These are phyloP conservation scores for Cabera pusaria DNA, from an alignment of 2,888 invertebrate genomes.

Conservation along the genomic window DNA sequence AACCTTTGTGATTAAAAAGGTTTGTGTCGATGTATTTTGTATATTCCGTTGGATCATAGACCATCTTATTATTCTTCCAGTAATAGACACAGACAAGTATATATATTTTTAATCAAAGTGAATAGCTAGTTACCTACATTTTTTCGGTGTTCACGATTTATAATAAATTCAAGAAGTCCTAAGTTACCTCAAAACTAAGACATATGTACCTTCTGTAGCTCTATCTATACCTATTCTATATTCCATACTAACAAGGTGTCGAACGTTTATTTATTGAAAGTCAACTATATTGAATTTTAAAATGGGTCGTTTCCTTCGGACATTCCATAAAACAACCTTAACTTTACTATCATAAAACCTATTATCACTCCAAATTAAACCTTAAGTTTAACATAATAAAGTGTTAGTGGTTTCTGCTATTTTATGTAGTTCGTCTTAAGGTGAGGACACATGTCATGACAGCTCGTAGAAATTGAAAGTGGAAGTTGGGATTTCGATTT, in stretches of 20 bases:
- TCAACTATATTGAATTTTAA: constrained; percentile 65
- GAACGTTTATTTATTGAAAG: constrained; percentile 64
- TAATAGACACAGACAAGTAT: no score
- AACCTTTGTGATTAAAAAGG: no score
- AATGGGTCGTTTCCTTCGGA: constrained; percentile 50
- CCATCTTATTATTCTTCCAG: no score
- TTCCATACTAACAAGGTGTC: constrained; percentile 57
- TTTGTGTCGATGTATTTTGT: no score
- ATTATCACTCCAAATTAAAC: constrained; percentile 28
- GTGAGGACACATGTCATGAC: constrained; percentile 44
- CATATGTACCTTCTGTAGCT: constrained; percentile 15
- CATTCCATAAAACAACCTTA: constrained; percentile 18
- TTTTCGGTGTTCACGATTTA: no score
- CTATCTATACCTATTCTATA: constrained; percentile 46
- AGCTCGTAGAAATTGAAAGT: constrained; percentile 41
- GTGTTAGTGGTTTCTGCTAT: not conserved
- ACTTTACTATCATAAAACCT: not conserved
- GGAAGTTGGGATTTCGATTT: constrained; percentile 26
- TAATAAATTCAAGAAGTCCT: no score
- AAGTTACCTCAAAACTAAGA: no score
- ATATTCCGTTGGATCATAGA: no score
- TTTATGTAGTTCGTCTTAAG: constrained; percentile 25
- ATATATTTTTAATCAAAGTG: no score
- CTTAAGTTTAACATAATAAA: constrained; percentile 27
- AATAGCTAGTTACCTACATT: no score